Conservation (phyloP, 2,888 invertebrate genomes). For the Ctena decussata region DNA sequence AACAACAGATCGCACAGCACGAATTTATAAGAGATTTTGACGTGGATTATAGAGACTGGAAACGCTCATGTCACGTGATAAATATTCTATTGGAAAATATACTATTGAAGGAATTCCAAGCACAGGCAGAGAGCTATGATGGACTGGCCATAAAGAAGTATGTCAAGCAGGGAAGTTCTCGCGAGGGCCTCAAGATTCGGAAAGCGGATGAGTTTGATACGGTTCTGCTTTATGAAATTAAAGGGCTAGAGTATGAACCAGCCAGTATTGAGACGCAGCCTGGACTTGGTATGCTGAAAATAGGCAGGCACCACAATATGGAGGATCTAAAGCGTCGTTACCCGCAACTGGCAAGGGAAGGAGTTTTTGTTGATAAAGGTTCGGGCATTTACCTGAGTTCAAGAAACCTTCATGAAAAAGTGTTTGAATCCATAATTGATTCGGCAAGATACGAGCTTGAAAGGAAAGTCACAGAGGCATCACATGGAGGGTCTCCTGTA, state of each 20-base stretch:
- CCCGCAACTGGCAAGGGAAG: constrained; percentile 10
- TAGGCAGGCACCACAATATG: background rate
- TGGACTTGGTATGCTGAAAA: background rate
- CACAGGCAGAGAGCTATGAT: constrained; percentile 19
- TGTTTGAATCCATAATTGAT: constrained; percentile 50
- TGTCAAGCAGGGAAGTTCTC: constrained; percentile 57
- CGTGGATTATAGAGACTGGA: constrained; percentile 7
- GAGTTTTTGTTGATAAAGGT: constrained; percentile 11
- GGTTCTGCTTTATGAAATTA: constrained; percentile 47
- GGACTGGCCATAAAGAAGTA: constrained; percentile 40
- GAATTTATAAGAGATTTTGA: background rate
- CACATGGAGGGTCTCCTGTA: background rate
- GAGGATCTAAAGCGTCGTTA: constrained; percentile 1
- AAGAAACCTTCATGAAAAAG: constrained; percentile 20
- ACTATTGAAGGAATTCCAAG: constrained; percentile 14
- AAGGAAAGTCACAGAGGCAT: background rate
- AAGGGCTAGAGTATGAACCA: constrained; percentile 23
- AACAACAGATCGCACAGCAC: background rate
- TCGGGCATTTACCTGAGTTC: constrained; percentile 25
- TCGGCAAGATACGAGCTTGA: background rate
- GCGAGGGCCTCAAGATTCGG: constrained; percentile 62
- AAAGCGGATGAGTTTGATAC: constrained; percentile 62
- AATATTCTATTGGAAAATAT: background rate
- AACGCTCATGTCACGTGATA: background rate
- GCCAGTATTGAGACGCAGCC: background rate